Evolutionary conservation across 2,113 vertebrate genomes (phyloP).

Genomic region (Macquaria ambigua): DNA sequence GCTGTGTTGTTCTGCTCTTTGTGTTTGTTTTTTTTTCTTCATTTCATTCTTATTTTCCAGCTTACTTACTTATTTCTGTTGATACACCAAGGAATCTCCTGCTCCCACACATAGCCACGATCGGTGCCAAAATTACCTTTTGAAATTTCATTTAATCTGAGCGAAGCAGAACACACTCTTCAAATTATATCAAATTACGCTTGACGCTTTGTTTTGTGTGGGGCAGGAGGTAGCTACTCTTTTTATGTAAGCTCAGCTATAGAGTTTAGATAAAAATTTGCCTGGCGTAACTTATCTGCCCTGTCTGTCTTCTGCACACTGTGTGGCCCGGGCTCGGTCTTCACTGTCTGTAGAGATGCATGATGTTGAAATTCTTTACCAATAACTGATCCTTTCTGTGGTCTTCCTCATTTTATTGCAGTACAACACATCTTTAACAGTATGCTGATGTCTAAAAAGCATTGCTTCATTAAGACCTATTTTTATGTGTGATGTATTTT

Average conservation of each 20-base stretch:
- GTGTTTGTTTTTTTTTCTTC: neutral
- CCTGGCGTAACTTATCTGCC: neutral
- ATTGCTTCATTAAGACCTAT: neutral
- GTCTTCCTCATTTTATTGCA: neutral
- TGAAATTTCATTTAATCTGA: constrained; percentile 16
- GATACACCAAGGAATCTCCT: neutral
- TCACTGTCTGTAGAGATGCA: neutral
- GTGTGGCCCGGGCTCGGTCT: neutral
- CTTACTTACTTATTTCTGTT: neutral
- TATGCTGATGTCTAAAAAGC: neutral
- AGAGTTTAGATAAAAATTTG: neutral
- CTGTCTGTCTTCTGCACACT: neutral
- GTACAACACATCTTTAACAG: neutral
- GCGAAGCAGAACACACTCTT: neutral
- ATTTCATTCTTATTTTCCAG: neutral
- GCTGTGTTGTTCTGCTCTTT: neutral
- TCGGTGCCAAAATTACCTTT: neutral
- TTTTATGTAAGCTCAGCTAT: neutral
- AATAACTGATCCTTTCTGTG: neutral
- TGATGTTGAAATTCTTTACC: neutral
- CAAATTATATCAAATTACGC: neutral
- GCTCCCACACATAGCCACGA: neutral
- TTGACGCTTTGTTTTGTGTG: neutral
- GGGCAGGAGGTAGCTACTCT: neutral
- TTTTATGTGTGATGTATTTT: neutral